Conservation (phyloP, 2,797 vertebrate species). For the Cercopithecus mitis region DNA sequence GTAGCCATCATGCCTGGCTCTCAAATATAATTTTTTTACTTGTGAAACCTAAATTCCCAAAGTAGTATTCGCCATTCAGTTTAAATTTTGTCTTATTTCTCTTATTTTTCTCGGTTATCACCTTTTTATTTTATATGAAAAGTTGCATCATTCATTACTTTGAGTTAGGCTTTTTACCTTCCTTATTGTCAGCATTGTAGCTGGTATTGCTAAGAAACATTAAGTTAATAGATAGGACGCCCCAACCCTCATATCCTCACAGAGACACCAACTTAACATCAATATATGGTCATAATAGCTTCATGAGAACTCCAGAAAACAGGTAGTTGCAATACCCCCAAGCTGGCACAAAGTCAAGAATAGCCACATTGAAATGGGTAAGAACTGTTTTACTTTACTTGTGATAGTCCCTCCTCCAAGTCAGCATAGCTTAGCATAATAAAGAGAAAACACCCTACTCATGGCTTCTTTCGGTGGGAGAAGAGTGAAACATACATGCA, state of each 20-base stretch:
- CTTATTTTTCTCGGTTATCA: not conserved
- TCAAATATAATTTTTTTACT: not conserved
- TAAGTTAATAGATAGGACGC: conserved; percentile 5
- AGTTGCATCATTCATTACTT: conserved; percentile 8
- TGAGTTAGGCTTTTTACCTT: not conserved
- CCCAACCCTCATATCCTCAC: not conserved
- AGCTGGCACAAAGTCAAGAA: not conserved
- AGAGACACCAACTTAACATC: conserved; percentile 5
- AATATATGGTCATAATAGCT: conserved; percentile 8
- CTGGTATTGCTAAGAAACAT: not conserved
- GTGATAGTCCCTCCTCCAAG: not conserved
- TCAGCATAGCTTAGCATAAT: not conserved
- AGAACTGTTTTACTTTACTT: conserved; percentile 1
- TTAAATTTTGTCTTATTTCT: conserved; percentile 11
- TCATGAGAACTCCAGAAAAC: conserved; percentile 9
- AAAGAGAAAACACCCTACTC: not conserved
- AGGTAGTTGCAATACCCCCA: not conserved
- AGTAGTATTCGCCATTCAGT: not conserved
- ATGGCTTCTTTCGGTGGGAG: not conserved
- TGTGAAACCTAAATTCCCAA: conserved; percentile 24
- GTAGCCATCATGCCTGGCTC: not conserved
- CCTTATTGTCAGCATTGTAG: conserved; percentile 30
- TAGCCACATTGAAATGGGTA: not conserved
- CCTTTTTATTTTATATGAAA: conserved; percentile 45
- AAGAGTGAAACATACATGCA: not conserved